Conservation (phyloP, 2,797 vertebrate species). For the Furcifer pardalis region DNA sequence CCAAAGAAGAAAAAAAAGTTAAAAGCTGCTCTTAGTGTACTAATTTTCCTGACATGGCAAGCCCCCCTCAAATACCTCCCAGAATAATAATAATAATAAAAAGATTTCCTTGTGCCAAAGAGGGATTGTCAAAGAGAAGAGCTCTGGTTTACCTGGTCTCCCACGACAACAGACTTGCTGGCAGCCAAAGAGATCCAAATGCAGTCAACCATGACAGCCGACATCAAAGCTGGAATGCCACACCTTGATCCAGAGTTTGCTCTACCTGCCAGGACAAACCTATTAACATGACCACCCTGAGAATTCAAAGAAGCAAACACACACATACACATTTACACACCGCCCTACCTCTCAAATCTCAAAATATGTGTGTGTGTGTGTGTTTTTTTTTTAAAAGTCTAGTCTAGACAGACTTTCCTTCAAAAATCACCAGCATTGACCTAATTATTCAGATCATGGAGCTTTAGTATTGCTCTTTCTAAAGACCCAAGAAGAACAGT, state of each 20-base stretch:
- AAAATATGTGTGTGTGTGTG: conserved; percentile 44
- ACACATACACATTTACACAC: conserved; percentile 21
- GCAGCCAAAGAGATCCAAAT: conserved; percentile 82
- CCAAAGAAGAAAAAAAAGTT: background rate
- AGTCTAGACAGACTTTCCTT: conserved; percentile 83
- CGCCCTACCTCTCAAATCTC: conserved; percentile 57
- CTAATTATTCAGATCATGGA: conserved; percentile 77
- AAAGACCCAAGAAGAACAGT: conserved; percentile 77
- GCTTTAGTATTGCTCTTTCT: conserved; percentile 73
- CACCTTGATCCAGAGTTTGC: conserved; percentile 83
- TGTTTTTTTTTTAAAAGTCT: conserved; percentile 67
- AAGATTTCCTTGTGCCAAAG: conserved; percentile 41
- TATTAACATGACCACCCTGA: conserved; percentile 79
- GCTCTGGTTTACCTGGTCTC: conserved; percentile 80
- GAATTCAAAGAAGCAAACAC: conserved; percentile 79
- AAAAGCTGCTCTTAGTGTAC: background rate
- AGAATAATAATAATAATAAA: background rate
- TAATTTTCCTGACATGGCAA: background rate
- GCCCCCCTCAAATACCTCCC: conserved; percentile 7
- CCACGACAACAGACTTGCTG: conserved; percentile 79
- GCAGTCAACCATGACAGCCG: conserved; percentile 80
- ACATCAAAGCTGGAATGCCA: conserved; percentile 84
- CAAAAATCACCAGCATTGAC: conserved; percentile 76
- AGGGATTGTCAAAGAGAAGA: conserved; percentile 56
- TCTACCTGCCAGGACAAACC: conserved; percentile 81